These are phyloP conservation scores for Subacronicta megacephala DNA, from an alignment of 2,888 invertebrate genomes.

Conservation along the genomic window DNA sequence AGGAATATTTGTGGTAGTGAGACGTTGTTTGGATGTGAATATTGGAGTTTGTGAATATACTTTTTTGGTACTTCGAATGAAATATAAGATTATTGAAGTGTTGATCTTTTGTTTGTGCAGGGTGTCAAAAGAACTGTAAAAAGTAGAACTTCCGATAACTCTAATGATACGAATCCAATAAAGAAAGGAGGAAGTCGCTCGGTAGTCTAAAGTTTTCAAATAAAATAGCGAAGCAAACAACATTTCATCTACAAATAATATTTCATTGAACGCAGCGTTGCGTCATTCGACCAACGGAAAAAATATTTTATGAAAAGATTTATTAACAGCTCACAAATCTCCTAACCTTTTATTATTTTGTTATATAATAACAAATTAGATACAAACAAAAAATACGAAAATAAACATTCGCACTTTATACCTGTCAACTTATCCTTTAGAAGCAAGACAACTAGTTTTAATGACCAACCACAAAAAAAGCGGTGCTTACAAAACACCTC, in stretches of 20 bases:
- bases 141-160: not conserved
- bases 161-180: not conserved
- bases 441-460: slow-evolving; percentile 73
- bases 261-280: slow-evolving; percentile 18
- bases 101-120: no score
- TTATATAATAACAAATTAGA: slow-evolving; percentile 59
- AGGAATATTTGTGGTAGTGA: slow-evolving; percentile 50
- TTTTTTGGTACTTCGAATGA: slow-evolving; percentile 11
- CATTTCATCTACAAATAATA: slow-evolving; percentile 14
- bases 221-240: slow-evolving; percentile 22
- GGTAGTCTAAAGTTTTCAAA: slow-evolving; percentile 16
- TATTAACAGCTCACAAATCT: slow-evolving; percentile 41
- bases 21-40: slow-evolving; percentile 34
- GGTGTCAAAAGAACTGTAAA: no score
- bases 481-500: slow-evolving; percentile 71
- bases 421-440: slow-evolving; percentile 77
- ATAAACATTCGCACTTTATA: slow-evolving; percentile 72
- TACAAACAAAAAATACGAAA: slow-evolving; percentile 55
- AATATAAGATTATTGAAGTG: slow-evolving; percentile 4
- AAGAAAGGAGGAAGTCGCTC: not conserved
- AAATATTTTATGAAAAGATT: slow-evolving; percentile 35
- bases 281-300: slow-evolving; percentile 29
- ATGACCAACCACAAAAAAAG: slow-evolving; percentile 73
- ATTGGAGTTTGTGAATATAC: slow-evolving; percentile 26
- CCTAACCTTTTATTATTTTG: slow-evolving; percentile 47